Base-by-base conservation (phyloP, 2,797 vertebrate species). In the Trachops cirrhosus region DNA sequence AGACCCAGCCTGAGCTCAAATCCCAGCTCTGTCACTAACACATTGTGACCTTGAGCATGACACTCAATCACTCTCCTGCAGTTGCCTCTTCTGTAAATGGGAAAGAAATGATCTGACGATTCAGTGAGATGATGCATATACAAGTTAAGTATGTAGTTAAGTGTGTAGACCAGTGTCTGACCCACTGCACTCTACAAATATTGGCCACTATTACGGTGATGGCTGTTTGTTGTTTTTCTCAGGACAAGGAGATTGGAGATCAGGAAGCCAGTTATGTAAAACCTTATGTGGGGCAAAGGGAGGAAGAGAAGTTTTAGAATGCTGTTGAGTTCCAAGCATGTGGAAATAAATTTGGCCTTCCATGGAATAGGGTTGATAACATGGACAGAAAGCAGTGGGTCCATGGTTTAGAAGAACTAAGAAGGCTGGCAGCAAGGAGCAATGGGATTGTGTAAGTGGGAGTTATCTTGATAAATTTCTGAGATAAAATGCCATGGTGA, bases 281-380 rank as follows among this genome's bases (percentile, higher is more conserved):
- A 59, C 14, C 1, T 52, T 46, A 41, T 7, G 48, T 71, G 26
- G 26, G 5, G 34, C 32, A 3, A 4, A 24, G 10, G 87, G 39
- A 86, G 46, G 71, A 93, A 50, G 88, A 46, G 41, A 78, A 67
- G 22, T 59, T 74, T 93, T 70, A 86, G 86, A 88, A 94, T 64
- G 52, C 12, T 26, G 4, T 6, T 41, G 29, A 75, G 29, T 26
- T 52, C 44, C 39, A 75, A 52, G n/a, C 41, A 34, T 41, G 8
- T 59, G 26, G 75, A 90, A 80, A 39, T 78, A 75, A 39, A 10
- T 62, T 44, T 52, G 39, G 29, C 26, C 12, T 29, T 37, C 74
- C 18, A 37, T 32, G 46, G 46, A 88, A 59, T 68, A 7, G 41
- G 9, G 29, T 62, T 24, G 34, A 4, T 57, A 46, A 50, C 16